Conservation (phyloP, 2,888 invertebrate genomes). For the Hirtodrosophila histrioides region DNA sequence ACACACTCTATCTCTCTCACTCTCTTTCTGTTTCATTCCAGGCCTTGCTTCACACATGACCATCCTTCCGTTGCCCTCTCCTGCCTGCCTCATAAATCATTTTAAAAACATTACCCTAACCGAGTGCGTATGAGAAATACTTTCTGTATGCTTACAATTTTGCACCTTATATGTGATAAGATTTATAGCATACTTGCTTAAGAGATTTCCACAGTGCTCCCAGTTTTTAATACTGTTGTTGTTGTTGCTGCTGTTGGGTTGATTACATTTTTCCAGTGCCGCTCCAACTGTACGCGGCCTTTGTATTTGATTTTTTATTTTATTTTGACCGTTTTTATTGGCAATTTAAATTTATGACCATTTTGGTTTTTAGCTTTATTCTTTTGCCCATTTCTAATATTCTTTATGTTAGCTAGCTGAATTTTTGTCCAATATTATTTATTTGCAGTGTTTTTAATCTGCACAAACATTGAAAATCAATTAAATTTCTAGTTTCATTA, state of each 20-base stretch:
- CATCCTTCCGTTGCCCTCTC: constrained; percentile 37
- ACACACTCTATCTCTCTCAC: neutral
- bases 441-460: neutral
- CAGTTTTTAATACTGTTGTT: constrained; percentile 11
- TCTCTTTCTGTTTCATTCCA: constrained; percentile 1
- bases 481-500: constrained; percentile 43
- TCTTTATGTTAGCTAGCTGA: neutral
- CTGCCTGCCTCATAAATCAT: constrained; percentile 64
- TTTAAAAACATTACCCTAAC: constrained; percentile 67
- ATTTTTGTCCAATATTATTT: too few relatives aligned
- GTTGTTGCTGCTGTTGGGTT: constrained; percentile 21
- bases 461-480: constrained; percentile 49
- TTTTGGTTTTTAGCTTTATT: constrained; percentile 6
- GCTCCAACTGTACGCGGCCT: constrained; percentile 7
- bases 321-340: constrained; percentile 8
- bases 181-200: constrained; percentile 62
- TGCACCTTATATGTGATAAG: constrained; percentile 62
- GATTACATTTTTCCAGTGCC: constrained; percentile 59
- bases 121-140: constrained; percentile 65
- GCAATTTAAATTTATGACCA: constrained; percentile 34
- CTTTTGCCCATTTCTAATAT: neutral
- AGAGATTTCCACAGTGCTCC: constrained; percentile 43
- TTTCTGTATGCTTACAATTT: constrained; percentile 61
- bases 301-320: constrained; percentile 9
- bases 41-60: constrained; percentile 50